phyloP scores from a whole-genome alignment of 2,113 vertebrate species.

The Crotalus horridus region DNA sequence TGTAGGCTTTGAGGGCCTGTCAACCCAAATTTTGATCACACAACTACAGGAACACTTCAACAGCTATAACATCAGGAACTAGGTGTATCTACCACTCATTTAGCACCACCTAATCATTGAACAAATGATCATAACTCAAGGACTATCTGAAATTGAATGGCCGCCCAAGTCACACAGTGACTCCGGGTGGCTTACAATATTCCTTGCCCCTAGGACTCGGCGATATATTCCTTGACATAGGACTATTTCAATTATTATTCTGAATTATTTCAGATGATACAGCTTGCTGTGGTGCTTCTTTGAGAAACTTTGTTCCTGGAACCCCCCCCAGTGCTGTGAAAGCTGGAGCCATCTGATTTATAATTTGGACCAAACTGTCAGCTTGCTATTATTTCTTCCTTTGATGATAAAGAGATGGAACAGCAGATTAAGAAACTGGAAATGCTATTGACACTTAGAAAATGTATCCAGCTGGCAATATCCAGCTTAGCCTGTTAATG shows the following conservation, averaged over 20 bases:
- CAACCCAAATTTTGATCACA: background rate
- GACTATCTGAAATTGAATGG: background rate
- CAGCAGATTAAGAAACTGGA: background rate
- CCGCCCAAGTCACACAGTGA: background rate
- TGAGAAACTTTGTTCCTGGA: background rate
- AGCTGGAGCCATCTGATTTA: background rate
- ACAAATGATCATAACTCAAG: no score
- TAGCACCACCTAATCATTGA: background rate
- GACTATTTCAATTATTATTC: background rate
- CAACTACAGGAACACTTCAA: background rate
- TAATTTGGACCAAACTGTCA: background rate
- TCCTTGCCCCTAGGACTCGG: background rate
- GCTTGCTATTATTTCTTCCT: background rate
- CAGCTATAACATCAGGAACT: background rate
- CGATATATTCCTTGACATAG: background rate
- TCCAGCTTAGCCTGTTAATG: constrained; percentile 13
- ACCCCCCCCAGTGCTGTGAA: background rate
- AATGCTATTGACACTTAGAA: constrained; percentile 17
- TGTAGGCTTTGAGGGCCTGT: background rate
- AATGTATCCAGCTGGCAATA: background rate
- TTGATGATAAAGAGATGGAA: background rate
- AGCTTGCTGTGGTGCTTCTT: background rate
- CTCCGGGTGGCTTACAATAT: background rate
- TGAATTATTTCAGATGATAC: background rate
- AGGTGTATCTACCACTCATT: background rate